Conservation (phyloP, 2,888 invertebrate genomes). For the Platynereis dumerilii region DNA sequence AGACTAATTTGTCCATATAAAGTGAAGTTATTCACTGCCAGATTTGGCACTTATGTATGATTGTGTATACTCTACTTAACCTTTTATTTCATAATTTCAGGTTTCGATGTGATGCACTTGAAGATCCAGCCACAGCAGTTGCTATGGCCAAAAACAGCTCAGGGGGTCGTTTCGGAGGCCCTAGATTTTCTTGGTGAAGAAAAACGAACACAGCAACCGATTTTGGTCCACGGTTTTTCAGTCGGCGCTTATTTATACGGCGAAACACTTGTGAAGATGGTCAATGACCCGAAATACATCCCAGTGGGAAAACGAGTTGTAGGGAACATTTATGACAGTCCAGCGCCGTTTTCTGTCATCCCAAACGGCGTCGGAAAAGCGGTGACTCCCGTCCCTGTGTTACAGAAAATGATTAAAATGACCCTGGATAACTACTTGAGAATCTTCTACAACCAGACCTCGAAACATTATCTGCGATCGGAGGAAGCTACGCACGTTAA, state of each 20-base stretch:
- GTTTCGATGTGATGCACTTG: conserved; percentile 84
- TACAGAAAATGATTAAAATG: conserved; percentile 64
- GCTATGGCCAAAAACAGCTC: conserved; percentile 73
- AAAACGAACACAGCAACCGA: conserved; percentile 69
- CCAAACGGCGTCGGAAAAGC: conserved; percentile 67
- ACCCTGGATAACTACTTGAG: conserved; percentile 73
- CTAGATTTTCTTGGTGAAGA: conserved; percentile 77
- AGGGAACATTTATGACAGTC: conserved; percentile 90
- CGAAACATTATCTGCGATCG: conserved; percentile 78
- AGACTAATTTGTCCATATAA: too few species aligned
- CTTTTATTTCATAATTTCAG: too few species aligned
- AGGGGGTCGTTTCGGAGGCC: conserved; percentile 79
- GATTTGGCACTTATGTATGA: too few species aligned
- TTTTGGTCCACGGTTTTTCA: conserved; percentile 87
- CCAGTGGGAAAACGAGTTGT: conserved; percentile 65
- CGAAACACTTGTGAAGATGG: conserved; percentile 73
- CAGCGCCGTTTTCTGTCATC: conserved; percentile 69
- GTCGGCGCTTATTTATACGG: conserved; percentile 90
- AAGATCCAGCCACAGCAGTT: conserved; percentile 84
- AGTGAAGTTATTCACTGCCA: too few species aligned
- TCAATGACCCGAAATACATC: conserved; percentile 66
- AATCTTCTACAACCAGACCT: conserved; percentile 81
- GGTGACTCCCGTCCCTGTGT: conserved; percentile 64
- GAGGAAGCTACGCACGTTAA: conserved; percentile 84
- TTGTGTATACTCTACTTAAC: too few species aligned